Base-by-base conservation (phyloP, 1,140 invertebrate species). In the Elymnias hypermnestra region DNA sequence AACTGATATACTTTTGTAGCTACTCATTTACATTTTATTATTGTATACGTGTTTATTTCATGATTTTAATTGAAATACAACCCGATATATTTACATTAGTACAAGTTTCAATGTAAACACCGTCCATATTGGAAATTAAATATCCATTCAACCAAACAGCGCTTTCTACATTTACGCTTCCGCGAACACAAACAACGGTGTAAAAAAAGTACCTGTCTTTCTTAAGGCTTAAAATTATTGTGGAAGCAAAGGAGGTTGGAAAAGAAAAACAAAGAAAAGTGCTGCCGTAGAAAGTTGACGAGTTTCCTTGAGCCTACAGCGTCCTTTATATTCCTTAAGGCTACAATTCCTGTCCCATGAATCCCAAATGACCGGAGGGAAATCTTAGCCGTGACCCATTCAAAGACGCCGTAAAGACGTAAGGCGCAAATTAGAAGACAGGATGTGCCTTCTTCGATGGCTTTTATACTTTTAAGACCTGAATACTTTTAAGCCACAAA, bases 341-440 rank as follows among this genome's bases (percentile, higher is more conserved):
- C 76, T 76, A 85, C 76, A 83, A 85, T 81, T 81, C 62, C 68
- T 76, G 67, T 74, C 70, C 81, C 82, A 87, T 87, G 85, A 86
- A 87, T 87, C 72, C 69, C 69, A 86, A 87, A 87, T 87, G 83
- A 84, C 85, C 82, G 75, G 72, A 79, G 85, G 85, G 85, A 87
- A 87, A 87, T 86, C 85, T 86, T 86, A 82, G 67, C 76, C 76
- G 76, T 83, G 83, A 85, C 83, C 82, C 69, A 83, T 86, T 84
- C 83, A 86, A 75, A 63, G 65, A 54, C 46, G 64, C 42, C 60
- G 52, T 72, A 67, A 73, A 67, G 35, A 49, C 45, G 22, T 44
- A 21, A 22, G 15, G 29, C 25, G 12, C 2, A 42, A 42, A 9
- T 41, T 40, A 49, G 28, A 28, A 22, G 43, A 29, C 43, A 50